Conservation (phyloP, 2,888 invertebrate genomes). For the Pollenia labialis region DNA sequence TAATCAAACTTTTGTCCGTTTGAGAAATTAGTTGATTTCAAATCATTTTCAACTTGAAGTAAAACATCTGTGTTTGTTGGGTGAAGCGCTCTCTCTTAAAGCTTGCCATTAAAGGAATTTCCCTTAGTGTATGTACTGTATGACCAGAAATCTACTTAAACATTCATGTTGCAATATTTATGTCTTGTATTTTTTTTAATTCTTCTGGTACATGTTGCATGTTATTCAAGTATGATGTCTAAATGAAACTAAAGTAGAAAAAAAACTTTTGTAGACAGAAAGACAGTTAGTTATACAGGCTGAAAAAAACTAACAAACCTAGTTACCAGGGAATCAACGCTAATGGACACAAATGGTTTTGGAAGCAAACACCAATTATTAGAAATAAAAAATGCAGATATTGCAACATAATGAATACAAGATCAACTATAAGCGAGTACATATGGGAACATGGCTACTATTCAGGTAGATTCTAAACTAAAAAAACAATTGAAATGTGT, state of each 20-base stretch:
- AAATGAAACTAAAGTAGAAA: slow-evolving; percentile 14
- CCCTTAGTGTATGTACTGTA: not conserved
- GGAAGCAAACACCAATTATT: slow-evolving; percentile 22
- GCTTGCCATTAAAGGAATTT: not conserved
- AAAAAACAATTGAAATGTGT: not conserved
- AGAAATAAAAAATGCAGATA: not conserved
- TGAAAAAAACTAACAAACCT: not conserved
- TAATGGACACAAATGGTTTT: slow-evolving; percentile 48
- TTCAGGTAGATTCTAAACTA: slow-evolving; percentile 22
- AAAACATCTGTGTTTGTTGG: too few relatives aligned
- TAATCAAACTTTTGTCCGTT: too few relatives aligned
- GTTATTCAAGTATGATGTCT: slow-evolving; percentile 36
- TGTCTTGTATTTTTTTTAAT: slow-evolving; percentile 18
- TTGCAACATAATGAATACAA: slow-evolving; percentile 35
- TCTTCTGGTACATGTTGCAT: slow-evolving; percentile 26
- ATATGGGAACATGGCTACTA: slow-evolving; percentile 31
- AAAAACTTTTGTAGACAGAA: slow-evolving; percentile 23
- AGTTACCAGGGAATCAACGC: slow-evolving; percentile 35
- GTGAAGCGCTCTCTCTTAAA: too few relatives aligned
- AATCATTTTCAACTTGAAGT: too few relatives aligned
- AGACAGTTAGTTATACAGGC: not conserved
- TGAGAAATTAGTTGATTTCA: too few relatives aligned
- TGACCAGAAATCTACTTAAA: slow-evolving; percentile 26
- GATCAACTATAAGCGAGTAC: not conserved
- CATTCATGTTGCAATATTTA: slow-evolving; percentile 38